Conservation (phyloP, 2,113 vertebrate species). For the Anarhynchus alexandrinus region DNA sequence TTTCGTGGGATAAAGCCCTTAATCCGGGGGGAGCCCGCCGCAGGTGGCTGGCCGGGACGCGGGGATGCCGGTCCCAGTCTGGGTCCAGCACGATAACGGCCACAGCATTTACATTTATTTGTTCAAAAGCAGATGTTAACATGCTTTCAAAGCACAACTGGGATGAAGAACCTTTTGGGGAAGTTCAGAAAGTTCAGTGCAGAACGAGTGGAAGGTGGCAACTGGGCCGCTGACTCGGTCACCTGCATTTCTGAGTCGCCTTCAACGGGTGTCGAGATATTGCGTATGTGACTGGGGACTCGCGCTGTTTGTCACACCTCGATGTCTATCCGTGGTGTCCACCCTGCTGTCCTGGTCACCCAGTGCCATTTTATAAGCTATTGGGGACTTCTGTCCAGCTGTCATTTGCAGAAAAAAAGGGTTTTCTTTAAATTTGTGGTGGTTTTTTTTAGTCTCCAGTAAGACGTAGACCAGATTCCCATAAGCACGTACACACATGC, state of each 20-base stretch:
- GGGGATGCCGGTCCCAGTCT: background rate
- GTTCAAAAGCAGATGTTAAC: background rate
- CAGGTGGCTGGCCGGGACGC: background rate
- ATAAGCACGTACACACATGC: rapidly evolving
- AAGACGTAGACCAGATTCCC: background rate
- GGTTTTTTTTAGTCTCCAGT: background rate
- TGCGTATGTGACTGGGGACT: background rate
- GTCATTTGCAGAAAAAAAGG: background rate
- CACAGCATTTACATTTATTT: rapidly evolving
- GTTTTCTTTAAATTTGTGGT: background rate
- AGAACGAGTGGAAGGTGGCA: background rate
- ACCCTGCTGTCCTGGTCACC: background rate
- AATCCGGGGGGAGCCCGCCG: background rate
- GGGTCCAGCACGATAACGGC: background rate
- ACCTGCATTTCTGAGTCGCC: background rate
- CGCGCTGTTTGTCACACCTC: rapidly evolving
- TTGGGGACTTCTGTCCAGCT: rapidly evolving
- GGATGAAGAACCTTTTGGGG: background rate
- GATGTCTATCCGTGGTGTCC: background rate
- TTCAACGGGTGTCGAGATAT: background rate
- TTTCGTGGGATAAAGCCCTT: background rate
- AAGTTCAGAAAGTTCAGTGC: background rate
- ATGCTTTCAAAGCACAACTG: background rate
- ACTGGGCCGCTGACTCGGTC: background rate
- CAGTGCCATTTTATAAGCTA: rapidly evolving